Percentiles rank a stretch among this genome's conserved stretches.
Conservation (phyloP, 2,113 vertebrate genomes). For the Nycticorax nycticorax region DNA sequence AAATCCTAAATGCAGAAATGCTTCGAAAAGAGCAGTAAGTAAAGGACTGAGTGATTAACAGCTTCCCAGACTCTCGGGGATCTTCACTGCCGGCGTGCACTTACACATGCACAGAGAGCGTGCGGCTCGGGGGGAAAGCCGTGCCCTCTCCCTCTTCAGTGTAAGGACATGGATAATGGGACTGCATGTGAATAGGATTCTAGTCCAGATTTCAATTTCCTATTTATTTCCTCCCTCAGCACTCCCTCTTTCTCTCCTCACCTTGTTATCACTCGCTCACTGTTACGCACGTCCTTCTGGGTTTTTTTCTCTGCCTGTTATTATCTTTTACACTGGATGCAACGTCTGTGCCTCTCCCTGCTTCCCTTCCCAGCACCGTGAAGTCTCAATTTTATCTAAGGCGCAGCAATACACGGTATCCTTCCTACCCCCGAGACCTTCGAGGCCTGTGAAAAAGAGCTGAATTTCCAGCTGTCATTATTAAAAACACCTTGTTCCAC, state of each 20-base stretch:
- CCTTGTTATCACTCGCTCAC: background rate
- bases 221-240: background rate
- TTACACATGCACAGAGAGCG: background rate
- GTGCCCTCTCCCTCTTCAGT: background rate
- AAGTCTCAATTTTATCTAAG: background rate
- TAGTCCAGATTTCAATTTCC: conserved; percentile 15
- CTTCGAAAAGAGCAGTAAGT: conserved; percentile 16
- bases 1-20: background rate
- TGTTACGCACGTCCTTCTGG: fast-evolving
- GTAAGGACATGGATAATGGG: background rate
- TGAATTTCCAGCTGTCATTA: background rate
- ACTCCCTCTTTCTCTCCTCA: background rate
- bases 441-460: background rate
- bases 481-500: background rate
- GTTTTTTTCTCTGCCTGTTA: background rate
- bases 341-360: background rate
- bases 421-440: background rate
- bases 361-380: background rate
- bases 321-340: background rate
- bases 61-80: background rate
- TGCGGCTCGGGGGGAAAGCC: background rate
- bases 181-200: background rate
- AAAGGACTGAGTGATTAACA: background rate
- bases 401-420: background rate
- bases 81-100: background rate